A percentile compares a stretch with the other conserved stretches of the same genome.
These are phyloP conservation scores for Xerus inauris DNA, from an alignment of 2,113 vertebrate genomes.

Conservation along the genomic window DNA sequence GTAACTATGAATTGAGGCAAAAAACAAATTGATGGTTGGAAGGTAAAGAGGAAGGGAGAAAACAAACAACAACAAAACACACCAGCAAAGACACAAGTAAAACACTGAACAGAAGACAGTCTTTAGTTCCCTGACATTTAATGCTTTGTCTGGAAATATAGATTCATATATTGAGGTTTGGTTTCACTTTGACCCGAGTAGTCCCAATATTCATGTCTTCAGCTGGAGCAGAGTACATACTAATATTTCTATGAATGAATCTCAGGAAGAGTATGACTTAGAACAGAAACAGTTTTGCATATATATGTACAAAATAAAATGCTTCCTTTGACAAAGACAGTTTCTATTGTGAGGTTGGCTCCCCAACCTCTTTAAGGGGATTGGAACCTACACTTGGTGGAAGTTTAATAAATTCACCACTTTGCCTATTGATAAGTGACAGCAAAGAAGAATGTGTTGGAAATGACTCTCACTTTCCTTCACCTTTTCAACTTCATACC, in stretches of 20 bases:
- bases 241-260: background rate
- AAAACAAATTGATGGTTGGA: background rate
- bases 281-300: background rate
- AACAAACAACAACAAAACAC: background rate
- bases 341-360: background rate
- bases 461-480: background rate
- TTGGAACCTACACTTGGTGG: background rate
- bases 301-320: background rate
- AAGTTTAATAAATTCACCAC: background rate
- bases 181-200: background rate
- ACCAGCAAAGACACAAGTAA: background rate
- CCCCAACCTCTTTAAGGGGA: no score
- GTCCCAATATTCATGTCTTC: background rate
- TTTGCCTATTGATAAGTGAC: background rate
- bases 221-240: background rate
- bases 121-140: background rate
- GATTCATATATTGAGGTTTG: background rate
- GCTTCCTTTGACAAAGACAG: background rate
- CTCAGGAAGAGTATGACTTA: background rate
- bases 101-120: background rate
- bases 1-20: background rate
- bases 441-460: background rate
- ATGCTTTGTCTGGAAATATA: background rate
- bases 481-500: accelerated
- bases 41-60: background rate